phyloP scores from a whole-genome alignment of 2,797 vertebrate species.

The Smutsia temminckii region DNA sequence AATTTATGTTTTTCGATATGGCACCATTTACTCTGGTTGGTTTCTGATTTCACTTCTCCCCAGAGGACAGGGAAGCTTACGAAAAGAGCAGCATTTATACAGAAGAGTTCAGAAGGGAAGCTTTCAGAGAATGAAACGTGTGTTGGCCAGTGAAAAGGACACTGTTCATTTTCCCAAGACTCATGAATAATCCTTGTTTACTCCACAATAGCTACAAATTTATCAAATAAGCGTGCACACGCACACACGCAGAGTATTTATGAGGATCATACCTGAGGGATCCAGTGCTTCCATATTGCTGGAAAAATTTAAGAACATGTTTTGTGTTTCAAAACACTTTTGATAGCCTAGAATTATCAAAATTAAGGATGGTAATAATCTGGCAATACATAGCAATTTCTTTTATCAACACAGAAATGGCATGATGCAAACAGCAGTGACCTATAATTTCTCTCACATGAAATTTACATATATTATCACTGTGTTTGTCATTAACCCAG shows the following conservation, averaged over 20 bases:
- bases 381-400: slow-evolving; percentile 80
- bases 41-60: slow-evolving; percentile 55
- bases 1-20: slow-evolving; percentile 24
- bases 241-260: background rate
- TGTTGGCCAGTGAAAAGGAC: slow-evolving; percentile 62
- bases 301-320: slow-evolving; percentile 70
- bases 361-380: slow-evolving; percentile 80
- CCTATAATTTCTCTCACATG: slow-evolving; percentile 72
- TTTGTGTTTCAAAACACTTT: slow-evolving; percentile 73
- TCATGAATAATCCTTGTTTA: slow-evolving; percentile 73
- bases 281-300: slow-evolving; percentile 72
- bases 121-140: slow-evolving; percentile 67
- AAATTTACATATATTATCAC: slow-evolving; percentile 74
- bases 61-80: background rate
- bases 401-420: slow-evolving; percentile 78
- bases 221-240: background rate
- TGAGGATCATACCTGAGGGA: slow-evolving; percentile 38
- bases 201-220: slow-evolving; percentile 54
- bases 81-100: slow-evolving; percentile 65
- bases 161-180: slow-evolving; percentile 63
- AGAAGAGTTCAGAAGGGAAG: slow-evolving; percentile 60
- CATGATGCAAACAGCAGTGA: slow-evolving; percentile 76
- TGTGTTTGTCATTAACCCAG: slow-evolving; percentile 76
- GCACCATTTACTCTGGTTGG: slow-evolving; percentile 17
- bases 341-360: slow-evolving; percentile 79